Evolutionary conservation across 1,140 invertebrate genomes (phyloP).

Genomic region (Akabosia matsudoensis): DNA sequence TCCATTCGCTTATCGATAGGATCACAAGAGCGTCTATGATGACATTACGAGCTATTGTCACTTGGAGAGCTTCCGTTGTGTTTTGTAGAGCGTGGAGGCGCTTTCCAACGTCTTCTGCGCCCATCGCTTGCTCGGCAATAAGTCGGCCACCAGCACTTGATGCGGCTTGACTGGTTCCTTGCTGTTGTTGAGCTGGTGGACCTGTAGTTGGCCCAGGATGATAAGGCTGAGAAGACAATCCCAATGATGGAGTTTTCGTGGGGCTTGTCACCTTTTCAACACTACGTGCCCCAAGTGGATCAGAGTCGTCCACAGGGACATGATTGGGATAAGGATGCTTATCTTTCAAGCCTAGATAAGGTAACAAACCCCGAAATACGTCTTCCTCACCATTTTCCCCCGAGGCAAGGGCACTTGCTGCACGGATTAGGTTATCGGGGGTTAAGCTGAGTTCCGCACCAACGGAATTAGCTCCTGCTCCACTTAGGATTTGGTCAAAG

Average conservation of each 20-base stretch:
- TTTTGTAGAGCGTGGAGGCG: constrained; percentile 57
- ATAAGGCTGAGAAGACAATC: not conserved
- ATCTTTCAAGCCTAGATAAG: constrained; percentile 52
- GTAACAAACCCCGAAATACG: constrained; percentile 32
- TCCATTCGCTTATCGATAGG: constrained; percentile 56
- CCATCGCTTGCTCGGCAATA: constrained; percentile 57
- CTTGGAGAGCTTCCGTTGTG: constrained; percentile 56
- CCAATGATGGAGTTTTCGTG: constrained; percentile 13
- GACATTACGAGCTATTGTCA: constrained; percentile 58
- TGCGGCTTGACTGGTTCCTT: not conserved
- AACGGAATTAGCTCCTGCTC: not conserved
- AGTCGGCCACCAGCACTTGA: constrained; percentile 33
- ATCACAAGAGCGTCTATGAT: constrained; percentile 59
- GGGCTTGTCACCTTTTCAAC: constrained; percentile 48
- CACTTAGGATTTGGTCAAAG: not conserved
- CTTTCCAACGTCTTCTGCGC: constrained; percentile 54
- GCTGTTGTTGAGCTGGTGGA: not conserved
- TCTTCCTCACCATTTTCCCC: constrained; percentile 5
- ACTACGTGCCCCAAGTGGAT: constrained; percentile 58
- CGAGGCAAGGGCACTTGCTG: not conserved
- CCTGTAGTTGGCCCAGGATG: not conserved
- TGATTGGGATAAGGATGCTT: constrained; percentile 54
- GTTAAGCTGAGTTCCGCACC: not conserved
- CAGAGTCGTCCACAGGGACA: constrained; percentile 54
- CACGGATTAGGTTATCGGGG: not conserved